Conservation (phyloP, 1,140 invertebrate genomes). For the Listronotus bonariensis region DNA sequence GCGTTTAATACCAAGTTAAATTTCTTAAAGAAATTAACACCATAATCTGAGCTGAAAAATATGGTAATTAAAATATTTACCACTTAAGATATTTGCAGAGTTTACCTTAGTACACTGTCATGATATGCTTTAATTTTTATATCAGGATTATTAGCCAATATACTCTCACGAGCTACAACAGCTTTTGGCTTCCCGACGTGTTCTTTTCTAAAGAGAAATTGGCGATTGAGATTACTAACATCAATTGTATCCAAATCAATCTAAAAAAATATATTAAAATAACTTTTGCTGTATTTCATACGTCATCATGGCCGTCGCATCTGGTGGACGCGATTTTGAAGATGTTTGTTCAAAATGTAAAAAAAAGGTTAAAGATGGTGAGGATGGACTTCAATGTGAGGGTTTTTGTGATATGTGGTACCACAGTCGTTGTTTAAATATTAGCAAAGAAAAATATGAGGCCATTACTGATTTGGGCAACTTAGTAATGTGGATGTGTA, state of each 20-base stretch:
- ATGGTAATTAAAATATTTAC: conserved; percentile 19
- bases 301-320: no score
- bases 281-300: no score
- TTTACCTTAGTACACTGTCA: conserved; percentile 90
- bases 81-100: conserved; percentile 11
- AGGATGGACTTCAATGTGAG: no score
- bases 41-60: conserved; percentile 82
- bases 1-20: conserved; percentile 96
- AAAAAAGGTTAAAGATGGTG: no score
- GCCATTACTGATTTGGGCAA: no score
- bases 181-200: conserved; percentile 98
- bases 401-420: no score
- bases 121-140: conserved; percentile 88
- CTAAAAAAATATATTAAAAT: conserved; percentile 59
- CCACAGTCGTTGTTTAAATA: no score
- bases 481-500: no score
- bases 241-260: conserved; percentile 99
- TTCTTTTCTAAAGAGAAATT: conserved; percentile 96
- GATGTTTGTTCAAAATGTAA: no score
- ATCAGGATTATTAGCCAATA: conserved; percentile 86
- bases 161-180: conserved; percentile 84
- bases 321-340: no score
- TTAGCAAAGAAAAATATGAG: no score
- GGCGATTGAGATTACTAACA: conserved; percentile 98
- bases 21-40: conserved; percentile 88